A percentile compares a stretch with the other conserved stretches of the same genome.
Evolutionary conservation across 1,140 invertebrate genomes (phyloP).

Genomic region (Apis florea): DNA sequence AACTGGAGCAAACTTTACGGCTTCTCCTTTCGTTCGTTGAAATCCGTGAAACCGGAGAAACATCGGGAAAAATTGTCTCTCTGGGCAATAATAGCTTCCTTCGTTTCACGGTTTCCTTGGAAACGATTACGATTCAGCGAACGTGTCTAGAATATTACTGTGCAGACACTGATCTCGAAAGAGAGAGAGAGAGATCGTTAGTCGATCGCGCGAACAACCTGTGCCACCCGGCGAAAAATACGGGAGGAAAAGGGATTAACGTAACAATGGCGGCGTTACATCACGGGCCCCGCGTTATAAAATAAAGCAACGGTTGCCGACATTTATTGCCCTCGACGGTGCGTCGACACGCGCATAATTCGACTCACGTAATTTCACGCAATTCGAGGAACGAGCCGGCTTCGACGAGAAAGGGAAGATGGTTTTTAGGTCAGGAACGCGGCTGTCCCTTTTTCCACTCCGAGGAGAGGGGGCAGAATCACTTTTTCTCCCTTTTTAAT

Average conservation of each 20-base stretch:
- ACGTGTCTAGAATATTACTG: neutral
- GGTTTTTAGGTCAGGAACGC: constrained; percentile 61
- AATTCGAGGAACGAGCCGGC: constrained; percentile 44
- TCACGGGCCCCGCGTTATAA: neutral
- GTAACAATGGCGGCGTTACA: constrained; percentile 16
- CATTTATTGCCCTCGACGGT: constrained; percentile 31
- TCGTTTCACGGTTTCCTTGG: constrained; percentile 5
- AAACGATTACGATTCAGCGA: constrained; percentile 14
- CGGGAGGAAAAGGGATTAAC: neutral
- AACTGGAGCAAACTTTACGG: constrained; percentile 43
- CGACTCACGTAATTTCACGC: constrained; percentile 41
- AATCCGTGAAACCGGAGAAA: neutral
- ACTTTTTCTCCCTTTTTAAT: too few species aligned
- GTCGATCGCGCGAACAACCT: neutral
- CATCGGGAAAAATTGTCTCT: constrained; percentile 10
- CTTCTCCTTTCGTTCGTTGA: constrained; percentile 12
- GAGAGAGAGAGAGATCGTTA: constrained; percentile 1
- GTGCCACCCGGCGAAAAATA: neutral
- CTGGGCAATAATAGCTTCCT: neutral
- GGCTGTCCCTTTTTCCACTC: constrained; percentile 34
- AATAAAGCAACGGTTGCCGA: neutral
- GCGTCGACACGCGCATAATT: neutral
- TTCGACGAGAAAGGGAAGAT: constrained; percentile 29
- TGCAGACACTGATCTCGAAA: neutral
- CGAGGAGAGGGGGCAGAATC: too few species aligned